These are phyloP conservation scores for Agapetus fuscipes DNA, from an alignment of 2,888 invertebrate species.

Conservation along the genomic window DNA sequence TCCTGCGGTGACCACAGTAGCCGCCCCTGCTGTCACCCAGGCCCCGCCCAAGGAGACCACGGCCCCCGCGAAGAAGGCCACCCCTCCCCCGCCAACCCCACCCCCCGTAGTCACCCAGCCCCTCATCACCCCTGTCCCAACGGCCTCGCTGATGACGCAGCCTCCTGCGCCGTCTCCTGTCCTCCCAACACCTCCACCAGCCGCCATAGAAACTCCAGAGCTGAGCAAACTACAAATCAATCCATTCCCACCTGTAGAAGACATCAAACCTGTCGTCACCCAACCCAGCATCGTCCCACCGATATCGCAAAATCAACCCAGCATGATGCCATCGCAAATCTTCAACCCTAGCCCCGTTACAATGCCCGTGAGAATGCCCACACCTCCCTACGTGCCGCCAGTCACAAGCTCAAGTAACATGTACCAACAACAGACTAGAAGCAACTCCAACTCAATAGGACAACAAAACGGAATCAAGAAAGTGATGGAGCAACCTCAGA, in stretches of 20 bases:
- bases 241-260: neutral
- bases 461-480: slow-evolving; percentile 21
- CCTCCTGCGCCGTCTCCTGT: slow-evolving; percentile 10
- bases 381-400: too few species aligned
- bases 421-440: slow-evolving; percentile 22
- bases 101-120: slow-evolving; percentile 10
- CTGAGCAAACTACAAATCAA: neutral
- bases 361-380: too few species aligned
- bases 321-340: too few species aligned
- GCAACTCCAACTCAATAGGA: slow-evolving; percentile 27
- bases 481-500: slow-evolving; percentile 3
- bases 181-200: neutral
- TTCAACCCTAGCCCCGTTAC: too few species aligned
- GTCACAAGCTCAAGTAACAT: too few species aligned
- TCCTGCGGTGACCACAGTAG: slow-evolving; percentile 32
- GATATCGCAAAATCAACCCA: neutral
- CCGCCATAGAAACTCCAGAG: too few species aligned
- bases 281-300: neutral
- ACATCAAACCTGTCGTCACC: neutral
- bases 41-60: slow-evolving; percentile 24
- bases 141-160: slow-evolving; percentile 15
- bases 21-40: too few species aligned
- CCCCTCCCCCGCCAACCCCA: slow-evolving; percentile 31
- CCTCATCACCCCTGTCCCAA: slow-evolving; percentile 17
- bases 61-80: slow-evolving; percentile 23